Base-by-base conservation (phyloP, 2,797 vertebrate species). In the Euthynnus affinis region DNA sequence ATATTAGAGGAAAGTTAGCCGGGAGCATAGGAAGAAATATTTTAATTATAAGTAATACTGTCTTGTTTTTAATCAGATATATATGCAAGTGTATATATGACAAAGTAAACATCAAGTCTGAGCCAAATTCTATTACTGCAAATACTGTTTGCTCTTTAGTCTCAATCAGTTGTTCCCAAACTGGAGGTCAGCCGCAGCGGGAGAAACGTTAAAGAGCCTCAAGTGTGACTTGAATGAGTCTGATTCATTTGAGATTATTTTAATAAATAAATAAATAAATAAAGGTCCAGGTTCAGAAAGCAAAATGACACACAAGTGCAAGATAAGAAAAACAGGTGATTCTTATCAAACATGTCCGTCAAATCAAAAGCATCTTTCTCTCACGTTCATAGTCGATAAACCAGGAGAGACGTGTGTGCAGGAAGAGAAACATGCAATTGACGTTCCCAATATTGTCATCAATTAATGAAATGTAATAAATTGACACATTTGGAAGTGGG, bases 1-100 rank as follows among this genome's bases (percentile, higher is more conserved):
- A 63, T 82, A 53, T 73, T 55, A 44, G n/a, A 22, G 14, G 32
- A 17, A 37, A 59, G 44, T 61, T 15, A 22, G 10, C 6, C 62
- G 7, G 10, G 22, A 9, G 2, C 18, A 13, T 48, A 58, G 25
- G 48, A 57, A 25, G 18, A 69, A 62, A 49, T 77, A 84, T 85
- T 89, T 88, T 86, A 83, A 74, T 34, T 60, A 79, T 75, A 37
- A 65, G 63, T 75, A 52, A 58, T 67, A 69, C 3, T 42, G 75
- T 73, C 10, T 63, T 60, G 20, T 84, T 87, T 86, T 86, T 69
- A 87, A 80, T 13, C 48, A 74, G 10, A 79, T 89, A 71, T 82
- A 74, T 85, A 69, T 73, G 32, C 49, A 81, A 74, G 17, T 74
- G 59, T 69, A 61, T 78, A 55, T 69, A 55, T 81, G 15, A 51